Evolutionary conservation across 2,797 vertebrate species (phyloP).

Genomic region (Enteromius treurensis): DNA sequence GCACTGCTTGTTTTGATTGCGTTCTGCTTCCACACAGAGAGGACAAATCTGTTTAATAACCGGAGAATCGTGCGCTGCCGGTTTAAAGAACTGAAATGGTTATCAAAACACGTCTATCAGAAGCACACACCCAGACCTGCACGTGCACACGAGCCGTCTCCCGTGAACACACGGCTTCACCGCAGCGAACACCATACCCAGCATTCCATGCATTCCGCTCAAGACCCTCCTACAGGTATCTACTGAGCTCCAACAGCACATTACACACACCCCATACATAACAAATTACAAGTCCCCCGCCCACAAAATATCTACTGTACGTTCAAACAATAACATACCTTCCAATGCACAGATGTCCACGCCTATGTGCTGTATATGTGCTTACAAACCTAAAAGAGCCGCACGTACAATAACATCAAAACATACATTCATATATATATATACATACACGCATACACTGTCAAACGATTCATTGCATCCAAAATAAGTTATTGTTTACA

Average conservation of each 20-base stretch:
- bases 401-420: background rate
- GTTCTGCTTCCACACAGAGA: conserved; percentile 30
- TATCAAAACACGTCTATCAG: conserved; percentile 65
- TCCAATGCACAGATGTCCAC: background rate
- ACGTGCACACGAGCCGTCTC: background rate
- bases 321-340: background rate
- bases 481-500: too few species aligned
- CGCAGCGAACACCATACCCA: background rate
- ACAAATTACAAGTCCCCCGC: background rate
- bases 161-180: background rate
- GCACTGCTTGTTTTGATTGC: conserved; percentile 31
- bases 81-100: conserved; percentile 58
- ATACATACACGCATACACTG: too few species aligned
- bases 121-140: conserved; percentile 63
- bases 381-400: background rate
- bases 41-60: conserved; percentile 53
- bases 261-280: conserved; percentile 16
- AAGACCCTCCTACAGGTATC: conserved; percentile 17
- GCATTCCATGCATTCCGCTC: conserved; percentile 44
- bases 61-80: conserved; percentile 63
- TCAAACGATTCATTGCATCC: too few species aligned
- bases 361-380: background rate
- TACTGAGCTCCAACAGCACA: conserved; percentile 8
- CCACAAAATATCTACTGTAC: background rate
- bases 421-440: background rate